Conservation (phyloP, 1,140 invertebrate genomes). For the Amyelois transitella region DNA sequence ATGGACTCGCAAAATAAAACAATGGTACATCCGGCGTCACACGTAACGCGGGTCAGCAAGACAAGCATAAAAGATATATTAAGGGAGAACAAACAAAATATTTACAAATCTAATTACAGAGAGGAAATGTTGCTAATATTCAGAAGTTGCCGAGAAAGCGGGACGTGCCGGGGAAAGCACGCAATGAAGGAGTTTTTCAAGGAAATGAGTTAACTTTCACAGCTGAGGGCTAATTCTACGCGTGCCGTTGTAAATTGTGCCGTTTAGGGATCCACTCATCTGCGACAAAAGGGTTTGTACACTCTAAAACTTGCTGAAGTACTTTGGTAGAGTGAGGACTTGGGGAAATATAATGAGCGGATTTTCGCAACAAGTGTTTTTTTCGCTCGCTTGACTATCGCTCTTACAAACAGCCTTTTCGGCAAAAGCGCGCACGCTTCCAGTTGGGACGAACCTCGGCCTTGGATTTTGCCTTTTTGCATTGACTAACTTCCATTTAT, state of each 20-base stretch:
- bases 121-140: slow-evolving; percentile 32
- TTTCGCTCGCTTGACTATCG: neutral
- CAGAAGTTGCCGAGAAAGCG: slow-evolving; percentile 23
- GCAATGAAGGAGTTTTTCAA: slow-evolving; percentile 42
- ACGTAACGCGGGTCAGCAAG: slow-evolving; percentile 21
- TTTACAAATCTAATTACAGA: slow-evolving; percentile 35
- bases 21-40: neutral
- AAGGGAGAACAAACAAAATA: slow-evolving; percentile 28
- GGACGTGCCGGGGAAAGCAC: slow-evolving; percentile 28
- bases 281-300: neutral
- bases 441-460: too few relatives aligned
- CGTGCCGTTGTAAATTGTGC: slow-evolving; percentile 14
- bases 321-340: neutral
- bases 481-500: too few relatives aligned
- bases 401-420: too few relatives aligned
- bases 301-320: neutral
- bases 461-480: too few relatives aligned
- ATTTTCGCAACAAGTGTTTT: neutral
- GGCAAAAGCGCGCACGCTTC: too few relatives aligned
- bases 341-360: neutral
- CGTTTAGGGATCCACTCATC: neutral
- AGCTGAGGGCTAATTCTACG: slow-evolving; percentile 25
- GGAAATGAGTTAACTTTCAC: slow-evolving; percentile 51
- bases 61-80: slow-evolving; percentile 36
- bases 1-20: neutral